These are phyloP conservation scores for Pissodes strobi DNA, from an alignment of 1,140 invertebrate species.

Conservation along the genomic window DNA sequence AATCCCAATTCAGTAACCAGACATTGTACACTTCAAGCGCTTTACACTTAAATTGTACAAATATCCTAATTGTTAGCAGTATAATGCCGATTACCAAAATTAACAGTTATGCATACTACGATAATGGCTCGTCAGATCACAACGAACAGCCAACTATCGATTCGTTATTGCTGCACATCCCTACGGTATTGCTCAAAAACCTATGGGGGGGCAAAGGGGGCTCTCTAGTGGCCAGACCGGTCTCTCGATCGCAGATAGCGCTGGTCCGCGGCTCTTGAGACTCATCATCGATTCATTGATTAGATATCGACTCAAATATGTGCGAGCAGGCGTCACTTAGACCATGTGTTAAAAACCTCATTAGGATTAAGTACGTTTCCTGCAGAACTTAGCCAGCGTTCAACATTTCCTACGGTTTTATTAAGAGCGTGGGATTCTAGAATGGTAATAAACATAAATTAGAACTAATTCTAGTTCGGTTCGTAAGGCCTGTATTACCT, in stretches of 20 bases:
- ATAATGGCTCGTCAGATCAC: too few relatives aligned
- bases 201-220: conserved; percentile 6
- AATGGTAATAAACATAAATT: neutral
- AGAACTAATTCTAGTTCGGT: too few relatives aligned
- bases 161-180: neutral
- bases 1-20: too few relatives aligned
- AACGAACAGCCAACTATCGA: neutral
- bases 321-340: conserved; percentile 43
- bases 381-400: neutral
- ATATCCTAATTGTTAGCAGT: too few relatives aligned
- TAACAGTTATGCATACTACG: too few relatives aligned
- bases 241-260: conserved; percentile 8
- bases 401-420: too few relatives aligned
- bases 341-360: conserved; percentile 46
- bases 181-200: neutral
- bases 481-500: too few relatives aligned
- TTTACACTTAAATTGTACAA: too few relatives aligned
- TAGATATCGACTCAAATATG: conserved; percentile 50
- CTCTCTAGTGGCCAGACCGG: conserved; percentile 6
- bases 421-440: conserved; percentile 1
- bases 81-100: too few relatives aligned
- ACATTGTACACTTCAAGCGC: too few relatives aligned
- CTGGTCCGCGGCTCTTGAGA: conserved; percentile 10
- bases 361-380: conserved; percentile 36
- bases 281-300: conserved; percentile 52